Base-by-base conservation (phyloP, 2,888 invertebrate species). In the Dicyrtomina minuta region DNA sequence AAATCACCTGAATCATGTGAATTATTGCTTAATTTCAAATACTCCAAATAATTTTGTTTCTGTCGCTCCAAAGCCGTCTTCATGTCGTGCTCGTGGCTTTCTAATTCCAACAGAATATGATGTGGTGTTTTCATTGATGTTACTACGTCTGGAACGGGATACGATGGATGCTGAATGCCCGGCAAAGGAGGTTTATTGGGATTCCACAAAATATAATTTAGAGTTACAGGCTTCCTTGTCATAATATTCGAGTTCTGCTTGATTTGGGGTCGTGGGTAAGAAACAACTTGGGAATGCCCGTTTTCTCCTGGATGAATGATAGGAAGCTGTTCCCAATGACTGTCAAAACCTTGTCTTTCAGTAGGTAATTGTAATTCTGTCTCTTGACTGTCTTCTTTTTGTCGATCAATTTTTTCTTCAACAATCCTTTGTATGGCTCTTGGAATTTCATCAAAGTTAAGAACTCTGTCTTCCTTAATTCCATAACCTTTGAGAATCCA, bases 401-500 rank as follows among this genome's bases (percentile, higher is more conserved):
- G 4, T 8, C 4, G 5, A 6, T 20, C 17, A 41, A 58, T 33
- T 17, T 41, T 24, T 1, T 64, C 51, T 27, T 27, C 17, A 20
- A 74, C 68, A 49, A 70, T 56, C n/a, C 66, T 65, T 46, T 66
- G 72, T n/a, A 72, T 59, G 0, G 69, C 44, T 17, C 39, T n/a
- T n/a, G 76, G 76, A 39, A 76, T 67, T 56, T 73, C 71, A n/a
- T 74, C 46, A 53, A 72, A 49, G 66, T 76, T 76, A 20, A 76
- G 69, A 44, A 76, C 66, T 13, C 24, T 61, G 1, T 70, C 72
- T 15, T 66, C 46, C 24, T 73, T 68, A 49, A 75, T 61, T 41
- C 66, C 17, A 39, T 59, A 73, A 2, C 70, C 72, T 10, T 74
- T 53, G 13, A 76, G 55, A 51, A 74, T 62, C 73, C 75, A 73